phyloP scores from a whole-genome alignment of 2,888 invertebrate species.

The Alentia gelatinosa region DNA sequence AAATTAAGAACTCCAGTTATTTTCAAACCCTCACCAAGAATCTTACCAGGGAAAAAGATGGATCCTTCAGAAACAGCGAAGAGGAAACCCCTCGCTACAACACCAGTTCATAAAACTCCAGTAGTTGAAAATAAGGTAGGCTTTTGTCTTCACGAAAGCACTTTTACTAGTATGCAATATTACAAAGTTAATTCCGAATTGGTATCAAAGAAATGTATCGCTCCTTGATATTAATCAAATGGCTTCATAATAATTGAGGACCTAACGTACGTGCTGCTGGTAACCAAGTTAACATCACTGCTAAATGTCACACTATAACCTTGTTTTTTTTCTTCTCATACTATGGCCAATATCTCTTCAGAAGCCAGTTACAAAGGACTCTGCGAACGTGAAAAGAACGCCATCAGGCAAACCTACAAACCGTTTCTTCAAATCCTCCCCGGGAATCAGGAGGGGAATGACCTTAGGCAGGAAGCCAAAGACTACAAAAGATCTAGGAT shows the following conservation, averaged over 20 bases:
- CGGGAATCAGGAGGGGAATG: slow-evolving; percentile 66
- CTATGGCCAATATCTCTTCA: too few relatives aligned
- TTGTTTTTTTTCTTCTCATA: too few relatives aligned
- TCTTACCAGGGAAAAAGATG: background rate
- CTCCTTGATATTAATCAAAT: too few relatives aligned
- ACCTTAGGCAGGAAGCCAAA: slow-evolving; percentile 50
- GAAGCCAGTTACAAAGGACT: background rate
- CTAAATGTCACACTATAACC: too few relatives aligned
- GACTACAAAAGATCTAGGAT: slow-evolving; percentile 67
- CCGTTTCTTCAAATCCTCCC: slow-evolving; percentile 73
- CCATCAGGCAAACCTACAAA: slow-evolving; percentile 66
- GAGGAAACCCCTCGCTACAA: background rate
- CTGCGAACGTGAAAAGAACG: background rate
- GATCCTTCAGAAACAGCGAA: background rate
- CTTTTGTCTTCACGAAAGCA: too few relatives aligned
- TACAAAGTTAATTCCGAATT: too few relatives aligned
- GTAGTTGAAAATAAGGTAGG: background rate
- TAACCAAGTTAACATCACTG: too few relatives aligned
- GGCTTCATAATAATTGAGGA: too few relatives aligned
- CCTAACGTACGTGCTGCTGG: too few relatives aligned
- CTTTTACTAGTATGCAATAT: too few relatives aligned
- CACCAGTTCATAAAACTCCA: background rate
- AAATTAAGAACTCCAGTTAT: background rate
- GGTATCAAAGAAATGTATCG: too few relatives aligned
- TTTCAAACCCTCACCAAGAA: background rate